phyloP scores from a whole-genome alignment of 1,140 invertebrate species.

The Eciton burchellii region DNA sequence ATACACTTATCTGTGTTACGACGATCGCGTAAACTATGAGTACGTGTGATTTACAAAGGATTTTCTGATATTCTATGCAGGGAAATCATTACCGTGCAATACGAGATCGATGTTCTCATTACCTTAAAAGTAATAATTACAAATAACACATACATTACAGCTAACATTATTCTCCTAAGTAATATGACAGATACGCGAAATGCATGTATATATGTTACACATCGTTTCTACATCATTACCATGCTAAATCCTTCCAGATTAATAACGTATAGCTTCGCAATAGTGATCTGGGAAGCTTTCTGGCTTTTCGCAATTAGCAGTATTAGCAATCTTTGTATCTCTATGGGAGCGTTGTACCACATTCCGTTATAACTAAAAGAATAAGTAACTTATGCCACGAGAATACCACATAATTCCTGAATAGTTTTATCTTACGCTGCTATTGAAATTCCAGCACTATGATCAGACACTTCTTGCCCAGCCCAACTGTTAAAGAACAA shows the following conservation, averaged over 20 bases:
- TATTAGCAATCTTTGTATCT: slow-evolving; percentile 27
- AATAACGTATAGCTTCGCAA: slow-evolving; percentile 25
- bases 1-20: too few species aligned
- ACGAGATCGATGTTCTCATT: slow-evolving; percentile 36
- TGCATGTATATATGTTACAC: too few species aligned
- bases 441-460: slow-evolving; percentile 52
- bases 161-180: neutral
- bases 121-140: slow-evolving; percentile 20
- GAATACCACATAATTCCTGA: neutral
- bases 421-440: slow-evolving; percentile 58
- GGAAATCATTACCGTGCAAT: slow-evolving; percentile 43
- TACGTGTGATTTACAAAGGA: too few species aligned
- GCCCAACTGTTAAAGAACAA: slow-evolving; percentile 66
- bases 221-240: slow-evolving; percentile 13
- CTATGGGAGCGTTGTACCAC: slow-evolving; percentile 23
- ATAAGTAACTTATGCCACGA: neutral
- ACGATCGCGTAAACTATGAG: too few species aligned
- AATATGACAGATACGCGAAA: neutral
- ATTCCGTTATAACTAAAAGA: slow-evolving; percentile 38
- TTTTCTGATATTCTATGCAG: neutral
- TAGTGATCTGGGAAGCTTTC: neutral
- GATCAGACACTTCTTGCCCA: slow-evolving; percentile 64
- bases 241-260: slow-evolving; percentile 25
- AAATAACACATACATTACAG: neutral
- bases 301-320: slow-evolving; percentile 23